phyloP scores from a whole-genome alignment of 2,113 vertebrate genomes.

The Tupaia tana region DNA sequence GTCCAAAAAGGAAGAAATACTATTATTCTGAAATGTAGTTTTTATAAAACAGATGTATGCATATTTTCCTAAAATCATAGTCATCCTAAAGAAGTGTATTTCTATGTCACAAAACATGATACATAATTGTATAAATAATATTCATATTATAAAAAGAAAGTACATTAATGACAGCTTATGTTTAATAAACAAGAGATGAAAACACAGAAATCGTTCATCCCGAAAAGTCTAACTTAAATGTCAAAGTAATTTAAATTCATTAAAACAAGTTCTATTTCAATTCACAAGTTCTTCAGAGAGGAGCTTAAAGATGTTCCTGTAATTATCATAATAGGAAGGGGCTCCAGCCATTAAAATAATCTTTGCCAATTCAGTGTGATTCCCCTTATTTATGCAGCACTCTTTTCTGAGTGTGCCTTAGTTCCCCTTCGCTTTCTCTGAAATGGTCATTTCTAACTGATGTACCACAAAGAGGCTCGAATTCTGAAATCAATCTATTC shows the following conservation, averaged over 20 bases:
- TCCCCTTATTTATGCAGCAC: constrained; percentile 78
- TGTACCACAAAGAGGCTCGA: constrained; percentile 72
- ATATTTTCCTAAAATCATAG: constrained; percentile 41
- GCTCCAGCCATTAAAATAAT: constrained; percentile 85
- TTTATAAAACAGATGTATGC: neutral
- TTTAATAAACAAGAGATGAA: constrained; percentile 31
- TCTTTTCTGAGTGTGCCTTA: constrained; percentile 65
- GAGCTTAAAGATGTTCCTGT: constrained; percentile 81
- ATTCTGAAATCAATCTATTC: constrained; percentile 85
- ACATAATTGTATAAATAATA: constrained; percentile 39
- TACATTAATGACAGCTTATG: constrained; percentile 39
- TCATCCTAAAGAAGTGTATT: constrained; percentile 36
- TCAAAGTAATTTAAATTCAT: constrained; percentile 76
- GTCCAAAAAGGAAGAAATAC: constrained; percentile 31
- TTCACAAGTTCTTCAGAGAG: constrained; percentile 79
- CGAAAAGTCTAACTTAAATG: constrained; percentile 73
- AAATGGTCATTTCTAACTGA: constrained; percentile 80
- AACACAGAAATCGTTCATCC: constrained; percentile 56
- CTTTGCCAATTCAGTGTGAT: constrained; percentile 83
- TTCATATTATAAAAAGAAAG: constrained; percentile 5
- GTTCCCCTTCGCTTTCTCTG: constrained; percentile 63
- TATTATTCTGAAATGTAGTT: constrained; percentile 52
- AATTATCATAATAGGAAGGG: constrained; percentile 84
- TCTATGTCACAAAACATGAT: neutral
- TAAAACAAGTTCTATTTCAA: constrained; percentile 78